Percentiles rank a stretch among this genome's conserved stretches.
Evolutionary conservation across 2,797 vertebrate genomes (phyloP).

Genomic region (Eidolon dupreanum): DNA sequence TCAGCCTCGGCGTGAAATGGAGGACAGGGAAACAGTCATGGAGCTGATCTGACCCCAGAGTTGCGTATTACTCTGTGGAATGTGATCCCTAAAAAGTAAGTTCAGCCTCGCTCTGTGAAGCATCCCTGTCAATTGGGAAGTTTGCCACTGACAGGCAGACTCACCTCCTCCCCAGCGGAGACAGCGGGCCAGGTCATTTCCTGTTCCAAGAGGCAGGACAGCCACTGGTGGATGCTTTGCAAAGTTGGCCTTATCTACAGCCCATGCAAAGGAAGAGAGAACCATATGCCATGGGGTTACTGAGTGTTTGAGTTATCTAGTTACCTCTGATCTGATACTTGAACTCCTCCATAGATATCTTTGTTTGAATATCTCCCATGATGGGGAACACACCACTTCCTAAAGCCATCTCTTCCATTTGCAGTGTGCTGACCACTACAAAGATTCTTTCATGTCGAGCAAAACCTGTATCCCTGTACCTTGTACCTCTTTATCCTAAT

Average conservation of each 20-base stretch:
- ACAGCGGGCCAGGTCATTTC: conserved; percentile 96
- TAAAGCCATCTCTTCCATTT: background rate
- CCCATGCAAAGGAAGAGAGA: conserved; percentile 43
- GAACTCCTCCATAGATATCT: background rate
- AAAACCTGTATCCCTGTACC: background rate
- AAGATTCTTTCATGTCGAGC: background rate
- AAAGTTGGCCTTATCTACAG: conserved; percentile 93
- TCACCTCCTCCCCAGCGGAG: conserved; percentile 98
- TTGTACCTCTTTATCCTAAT: background rate
- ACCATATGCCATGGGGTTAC: background rate
- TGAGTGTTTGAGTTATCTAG: background rate
- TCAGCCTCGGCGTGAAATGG: background rate
- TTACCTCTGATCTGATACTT: background rate
- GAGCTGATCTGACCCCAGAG: background rate
- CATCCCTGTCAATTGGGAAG: background rate
- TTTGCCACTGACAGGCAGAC: conserved; percentile 8
- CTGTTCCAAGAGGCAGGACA: conserved; percentile 94
- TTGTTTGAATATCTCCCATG: background rate
- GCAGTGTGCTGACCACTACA: background rate
- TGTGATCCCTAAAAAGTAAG: background rate
- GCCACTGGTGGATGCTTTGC: conserved; percentile 92
- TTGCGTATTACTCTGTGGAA: background rate
- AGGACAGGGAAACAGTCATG: background rate
- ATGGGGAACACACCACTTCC: background rate
- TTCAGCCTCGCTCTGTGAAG: background rate